Conservation (phyloP, 2,888 invertebrate genomes). For the Drosophila affinis region DNA sequence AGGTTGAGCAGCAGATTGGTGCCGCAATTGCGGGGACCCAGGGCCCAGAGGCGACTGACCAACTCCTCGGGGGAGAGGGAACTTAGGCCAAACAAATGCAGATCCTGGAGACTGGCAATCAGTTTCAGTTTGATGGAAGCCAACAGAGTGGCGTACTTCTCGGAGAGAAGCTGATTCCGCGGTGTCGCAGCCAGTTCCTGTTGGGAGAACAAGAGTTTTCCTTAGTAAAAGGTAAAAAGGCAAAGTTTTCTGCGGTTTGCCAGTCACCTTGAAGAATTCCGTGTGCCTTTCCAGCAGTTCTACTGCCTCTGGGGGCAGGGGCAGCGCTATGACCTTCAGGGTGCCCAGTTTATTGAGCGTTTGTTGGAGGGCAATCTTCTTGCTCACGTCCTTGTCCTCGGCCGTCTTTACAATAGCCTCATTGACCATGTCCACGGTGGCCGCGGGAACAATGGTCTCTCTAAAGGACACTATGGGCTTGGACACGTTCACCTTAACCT, state of each 20-base stretch:
- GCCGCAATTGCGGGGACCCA: constrained; percentile 95
- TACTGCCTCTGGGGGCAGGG: constrained; percentile 90
- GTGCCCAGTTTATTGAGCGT: constrained; percentile 90
- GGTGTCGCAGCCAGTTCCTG: constrained; percentile 70
- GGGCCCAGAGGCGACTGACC: constrained; percentile 92
- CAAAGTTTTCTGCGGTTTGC: not conserved
- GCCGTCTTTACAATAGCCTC: constrained; percentile 89
- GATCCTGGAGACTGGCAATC: constrained; percentile 86
- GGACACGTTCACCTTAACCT: constrained; percentile 94
- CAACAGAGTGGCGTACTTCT: constrained; percentile 73
- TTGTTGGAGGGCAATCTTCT: constrained; percentile 86
- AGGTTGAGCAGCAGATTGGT: constrained; percentile 95
- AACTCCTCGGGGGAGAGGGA: constrained; percentile 85
- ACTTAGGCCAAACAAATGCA: constrained; percentile 84
- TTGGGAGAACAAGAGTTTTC: not conserved
- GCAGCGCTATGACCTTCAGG: constrained; percentile 90
- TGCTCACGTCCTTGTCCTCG: constrained; percentile 84
- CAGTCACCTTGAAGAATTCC: constrained; percentile 87
- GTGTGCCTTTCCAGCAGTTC: constrained; percentile 89
- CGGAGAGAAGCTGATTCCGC: constrained; percentile 70
- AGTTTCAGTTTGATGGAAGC: constrained; percentile 85
- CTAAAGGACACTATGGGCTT: constrained; percentile 98
- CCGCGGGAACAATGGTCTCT: constrained; percentile 94
- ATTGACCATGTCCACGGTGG: constrained; percentile 92
- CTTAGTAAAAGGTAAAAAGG: not conserved